A percentile compares a stretch with the other conserved stretches of the same genome.
phyloP scores from a whole-genome alignment of 2,888 invertebrate genomes.

The Hydrotaea cyrtoneurina region DNA sequence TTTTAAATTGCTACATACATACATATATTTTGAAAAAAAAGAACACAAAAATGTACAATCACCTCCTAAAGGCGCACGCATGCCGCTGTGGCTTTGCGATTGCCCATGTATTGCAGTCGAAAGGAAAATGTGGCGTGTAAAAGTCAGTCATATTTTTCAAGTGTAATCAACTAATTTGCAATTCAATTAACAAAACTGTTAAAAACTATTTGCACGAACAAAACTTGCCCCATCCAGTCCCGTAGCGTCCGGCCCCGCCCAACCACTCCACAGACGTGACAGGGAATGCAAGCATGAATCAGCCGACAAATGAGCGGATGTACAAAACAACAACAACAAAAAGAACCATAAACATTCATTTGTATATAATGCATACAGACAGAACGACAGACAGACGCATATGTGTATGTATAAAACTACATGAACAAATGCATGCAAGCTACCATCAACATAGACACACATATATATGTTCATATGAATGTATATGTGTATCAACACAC shows the following conservation, averaged over 20 bases:
- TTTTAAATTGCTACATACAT: no score
- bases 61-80: no score
- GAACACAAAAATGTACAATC: background rate
- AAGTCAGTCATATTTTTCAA: constrained; percentile 14
- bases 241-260: no score
- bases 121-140: background rate
- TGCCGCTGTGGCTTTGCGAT: no score
- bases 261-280: background rate
- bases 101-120: background rate
- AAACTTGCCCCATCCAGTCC: background rate
- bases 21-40: no score
- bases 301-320: constrained; percentile 13
- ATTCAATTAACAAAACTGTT: constrained; percentile 63
- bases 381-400: background rate
- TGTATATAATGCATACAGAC: background rate
- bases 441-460: no score
- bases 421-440: no score
- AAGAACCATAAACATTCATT: constrained; percentile 19
- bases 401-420: no score
- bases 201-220: constrained; percentile 54
- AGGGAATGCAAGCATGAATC: constrained; percentile 9
- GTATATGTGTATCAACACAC: background rate
- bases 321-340: background rate
- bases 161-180: constrained; percentile 58
- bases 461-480: background rate